Base-by-base conservation (phyloP, 2,113 vertebrate species). In the Rhinopomastus cyanomelas region DNA sequence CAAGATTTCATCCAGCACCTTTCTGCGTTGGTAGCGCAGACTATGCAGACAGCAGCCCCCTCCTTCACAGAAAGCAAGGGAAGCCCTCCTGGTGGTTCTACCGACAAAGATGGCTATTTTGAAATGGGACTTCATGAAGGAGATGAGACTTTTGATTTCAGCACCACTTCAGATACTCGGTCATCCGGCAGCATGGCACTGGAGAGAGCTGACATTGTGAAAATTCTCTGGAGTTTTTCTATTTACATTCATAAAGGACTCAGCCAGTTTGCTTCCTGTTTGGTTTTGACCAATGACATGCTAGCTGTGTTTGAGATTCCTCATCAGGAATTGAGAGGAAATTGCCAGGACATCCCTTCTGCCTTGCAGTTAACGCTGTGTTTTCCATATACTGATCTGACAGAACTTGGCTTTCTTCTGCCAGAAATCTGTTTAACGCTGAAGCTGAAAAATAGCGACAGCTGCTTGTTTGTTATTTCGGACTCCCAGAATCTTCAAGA, bases 81-180 rank as follows among this genome's bases (percentile, higher is more conserved):
- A 87, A 95, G 67, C 78, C 68, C 82, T 90, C 61, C 0, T 1
- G 71, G 11, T 23, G 87, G 94, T 87, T 79, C 80, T 26, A 48
- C 68, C 68, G 93, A 92, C 29, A 97, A 97, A 34, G 98, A 98
- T 71, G 98, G 98, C 30, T 99, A 99, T 96, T 99, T 99, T 87
- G 98, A 99, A 96, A 99, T 99, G 98, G 98, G 98, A 39, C 98
- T 98, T 65, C 98, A 98, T 5, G 97, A 98, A 93, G 92, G 97
- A 85, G 95, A 98, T 85, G 95, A 97, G 83, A 90, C 96, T 36
- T 95, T 97, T 26, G 95, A 97, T 73, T 97, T 97, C 94, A 87
- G 46, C 81, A 67, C 88, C 69, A 18, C 95, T 86, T 94, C 42
- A 8, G 92, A 95, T 52, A 29, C 57, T 88, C 81, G 19, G 0